Evolutionary conservation across 1,140 invertebrate species (phyloP).

Genomic region (Zaprionus nigranus): DNA sequence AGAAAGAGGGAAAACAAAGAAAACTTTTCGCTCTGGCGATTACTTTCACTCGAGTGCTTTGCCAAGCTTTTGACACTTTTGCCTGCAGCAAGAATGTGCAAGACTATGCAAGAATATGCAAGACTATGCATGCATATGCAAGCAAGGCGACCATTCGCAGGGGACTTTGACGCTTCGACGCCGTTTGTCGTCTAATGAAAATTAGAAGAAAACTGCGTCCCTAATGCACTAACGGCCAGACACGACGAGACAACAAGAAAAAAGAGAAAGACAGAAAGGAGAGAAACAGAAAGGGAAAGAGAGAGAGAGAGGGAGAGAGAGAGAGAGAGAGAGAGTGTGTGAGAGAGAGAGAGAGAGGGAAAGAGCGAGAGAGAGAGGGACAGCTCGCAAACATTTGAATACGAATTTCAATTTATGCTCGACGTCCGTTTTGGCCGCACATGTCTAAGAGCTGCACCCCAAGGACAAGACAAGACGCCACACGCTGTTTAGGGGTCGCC

Average conservation of each 20-base stretch:
- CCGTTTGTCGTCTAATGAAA: constrained; percentile 66
- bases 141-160: constrained; percentile 35
- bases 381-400: constrained; percentile 48
- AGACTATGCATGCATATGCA: constrained; percentile 5
- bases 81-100: constrained; percentile 23
- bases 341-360: constrained; percentile 11
- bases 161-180: constrained; percentile 43
- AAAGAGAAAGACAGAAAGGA: not conserved
- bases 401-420: constrained; percentile 76
- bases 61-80: constrained; percentile 62
- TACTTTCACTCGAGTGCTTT: constrained; percentile 78
- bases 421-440: constrained; percentile 46
- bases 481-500: constrained; percentile 57
- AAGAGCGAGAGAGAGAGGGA: not conserved
- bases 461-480: constrained; percentile 54
- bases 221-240: constrained; percentile 47
- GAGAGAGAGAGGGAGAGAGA: not conserved
- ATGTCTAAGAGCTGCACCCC: constrained; percentile 72
- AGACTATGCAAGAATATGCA: constrained; percentile 7
- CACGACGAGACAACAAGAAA: not conserved
- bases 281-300: not conserved
- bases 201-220: constrained; percentile 61
- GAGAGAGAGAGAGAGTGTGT: not conserved
- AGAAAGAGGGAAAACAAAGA: constrained; percentile 37
- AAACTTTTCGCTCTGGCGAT: constrained; percentile 48